Evolutionary conservation across 2,888 invertebrate genomes (phyloP).

Genomic region (Caenorhabditis sp.): DNA sequence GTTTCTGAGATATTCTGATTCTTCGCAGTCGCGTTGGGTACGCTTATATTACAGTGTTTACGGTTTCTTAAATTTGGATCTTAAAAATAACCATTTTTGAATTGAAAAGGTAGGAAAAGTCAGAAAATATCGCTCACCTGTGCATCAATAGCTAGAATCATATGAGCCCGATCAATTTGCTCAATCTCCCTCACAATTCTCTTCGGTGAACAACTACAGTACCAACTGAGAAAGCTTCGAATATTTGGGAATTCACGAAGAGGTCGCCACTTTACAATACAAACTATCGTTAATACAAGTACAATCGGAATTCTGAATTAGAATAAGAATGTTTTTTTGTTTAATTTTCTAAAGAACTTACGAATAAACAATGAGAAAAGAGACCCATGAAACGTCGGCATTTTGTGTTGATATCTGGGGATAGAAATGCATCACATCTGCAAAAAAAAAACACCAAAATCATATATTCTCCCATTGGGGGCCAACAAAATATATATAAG

Average conservation of each 20-base stretch:
- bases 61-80: too few species aligned
- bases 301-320: constrained; percentile 43
- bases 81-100: too few species aligned
- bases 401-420: neutral
- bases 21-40: too few species aligned
- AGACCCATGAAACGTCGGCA: constrained; percentile 22
- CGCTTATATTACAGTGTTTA: too few species aligned
- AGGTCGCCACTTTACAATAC: constrained; percentile 48
- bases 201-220: constrained; percentile 36
- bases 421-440: constrained; percentile 9
- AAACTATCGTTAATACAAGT: constrained; percentile 36
- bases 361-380: constrained; percentile 36
- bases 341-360: constrained; percentile 10
- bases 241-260: constrained; percentile 39
- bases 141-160: constrained; percentile 48
- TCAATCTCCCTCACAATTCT: constrained; percentile 33
- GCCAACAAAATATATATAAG: neutral
- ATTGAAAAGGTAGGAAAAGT: neutral
- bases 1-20: too few species aligned
- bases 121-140: constrained; percentile 13
- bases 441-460: neutral
- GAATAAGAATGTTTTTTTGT: neutral
- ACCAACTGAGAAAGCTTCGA: constrained; percentile 28
- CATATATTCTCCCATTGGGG: neutral
- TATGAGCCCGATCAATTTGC: constrained; percentile 35